Conservation (phyloP, 2,888 invertebrate species). For the Pedicia rivosa region DNA sequence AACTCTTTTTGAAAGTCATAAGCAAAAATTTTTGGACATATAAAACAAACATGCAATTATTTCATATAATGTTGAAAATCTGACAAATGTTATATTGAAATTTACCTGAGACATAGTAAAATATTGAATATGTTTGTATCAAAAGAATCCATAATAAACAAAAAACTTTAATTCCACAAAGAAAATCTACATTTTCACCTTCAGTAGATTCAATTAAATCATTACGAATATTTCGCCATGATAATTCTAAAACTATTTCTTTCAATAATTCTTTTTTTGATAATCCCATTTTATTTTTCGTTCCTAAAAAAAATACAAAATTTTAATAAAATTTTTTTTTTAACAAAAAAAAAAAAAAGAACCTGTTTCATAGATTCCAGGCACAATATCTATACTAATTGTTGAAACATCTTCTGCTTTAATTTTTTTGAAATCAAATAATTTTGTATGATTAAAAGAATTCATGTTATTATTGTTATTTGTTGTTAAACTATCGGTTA, state of each 20-base stretch:
- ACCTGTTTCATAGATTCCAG: constrained; percentile 26
- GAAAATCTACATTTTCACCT: too few relatives aligned
- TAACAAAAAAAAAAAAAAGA: too few relatives aligned
- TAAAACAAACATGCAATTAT: background rate
- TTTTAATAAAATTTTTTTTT: too few relatives aligned
- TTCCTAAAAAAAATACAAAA: too few relatives aligned
- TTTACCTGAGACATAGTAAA: constrained; percentile 38
- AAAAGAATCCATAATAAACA: constrained; percentile 50
- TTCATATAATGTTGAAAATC: too few relatives aligned
- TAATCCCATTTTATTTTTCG: too few relatives aligned
- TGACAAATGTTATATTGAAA: too few relatives aligned
- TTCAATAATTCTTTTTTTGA: too few relatives aligned
- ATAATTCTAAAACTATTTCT: too few relatives aligned
- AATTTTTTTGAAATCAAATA: constrained; percentile 25
- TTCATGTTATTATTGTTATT: constrained; percentile 21
- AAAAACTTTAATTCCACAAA: constrained; percentile 44
- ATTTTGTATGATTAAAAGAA: constrained; percentile 23
- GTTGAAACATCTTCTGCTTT: constrained; percentile 25
- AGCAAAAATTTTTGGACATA: background rate
- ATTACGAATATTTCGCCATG: too few relatives aligned
- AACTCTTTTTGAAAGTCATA: background rate
- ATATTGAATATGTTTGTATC: constrained; percentile 42
- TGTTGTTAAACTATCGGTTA: constrained; percentile 16
- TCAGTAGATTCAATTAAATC: too few relatives aligned
- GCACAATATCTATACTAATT: constrained; percentile 25